Conservation (phyloP, 1,140 invertebrate genomes). For the Mycetomoellerius zeteki region DNA sequence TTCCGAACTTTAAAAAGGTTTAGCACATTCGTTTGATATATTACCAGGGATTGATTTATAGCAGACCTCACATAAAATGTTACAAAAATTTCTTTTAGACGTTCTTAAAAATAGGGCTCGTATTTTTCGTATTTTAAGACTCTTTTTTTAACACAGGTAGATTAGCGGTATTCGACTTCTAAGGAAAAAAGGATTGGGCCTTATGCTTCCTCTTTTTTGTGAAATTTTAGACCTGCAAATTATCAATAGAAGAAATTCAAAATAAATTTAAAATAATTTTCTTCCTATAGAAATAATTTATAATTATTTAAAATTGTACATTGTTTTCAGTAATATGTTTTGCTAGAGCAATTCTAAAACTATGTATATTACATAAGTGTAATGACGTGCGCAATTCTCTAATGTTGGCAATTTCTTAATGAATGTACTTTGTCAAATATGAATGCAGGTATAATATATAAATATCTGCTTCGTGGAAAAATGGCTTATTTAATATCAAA, state of each 20-base stretch:
- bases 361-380: background rate
- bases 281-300: background rate
- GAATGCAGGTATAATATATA: background rate
- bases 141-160: constrained; percentile 10
- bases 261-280: background rate
- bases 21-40: background rate
- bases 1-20: background rate
- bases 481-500: background rate
- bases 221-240: constrained; percentile 3
- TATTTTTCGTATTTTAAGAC: constrained; percentile 6
- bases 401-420: background rate
- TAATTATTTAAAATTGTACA: constrained; percentile 9
- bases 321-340: background rate
- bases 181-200: background rate
- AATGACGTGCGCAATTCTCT: background rate
- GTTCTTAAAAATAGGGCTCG: background rate
- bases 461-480: background rate
- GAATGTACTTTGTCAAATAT: background rate
- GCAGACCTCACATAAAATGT: background rate
- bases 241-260: background rate
- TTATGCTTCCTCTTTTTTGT: background rate
- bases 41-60: background rate
- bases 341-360: background rate
- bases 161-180: background rate
- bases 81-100: background rate